Percentiles rank a stretch among this genome's conserved stretches.
These are phyloP conservation scores for Drosophila kohkoa DNA, from an alignment of 1,140 invertebrate species.

Conservation along the genomic window DNA sequence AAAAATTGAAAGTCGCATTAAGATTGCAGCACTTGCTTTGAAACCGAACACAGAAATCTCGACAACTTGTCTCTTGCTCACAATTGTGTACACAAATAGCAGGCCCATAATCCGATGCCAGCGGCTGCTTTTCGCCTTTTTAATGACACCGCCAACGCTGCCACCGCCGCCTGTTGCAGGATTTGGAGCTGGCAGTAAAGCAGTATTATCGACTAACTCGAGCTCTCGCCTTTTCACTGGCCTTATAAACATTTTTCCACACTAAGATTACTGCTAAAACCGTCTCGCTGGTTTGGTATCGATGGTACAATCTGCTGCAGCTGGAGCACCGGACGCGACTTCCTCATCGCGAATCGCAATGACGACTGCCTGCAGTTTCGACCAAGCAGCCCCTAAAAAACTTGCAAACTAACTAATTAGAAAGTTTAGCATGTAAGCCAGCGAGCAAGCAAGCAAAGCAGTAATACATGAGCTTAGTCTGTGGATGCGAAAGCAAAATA, in stretches of 20 bases:
- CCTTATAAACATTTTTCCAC: conserved; percentile 71
- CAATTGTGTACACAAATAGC: conserved; percentile 74
- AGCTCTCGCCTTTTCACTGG: conserved; percentile 39
- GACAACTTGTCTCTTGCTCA: conserved; percentile 50
- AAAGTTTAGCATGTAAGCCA: conserved; percentile 61
- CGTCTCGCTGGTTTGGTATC: conserved; percentile 42
- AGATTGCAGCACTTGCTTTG: conserved; percentile 1
- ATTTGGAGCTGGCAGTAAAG: conserved; percentile 37
- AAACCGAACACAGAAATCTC: not conserved
- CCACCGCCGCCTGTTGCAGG: conserved; percentile 29
- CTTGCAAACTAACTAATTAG: conserved; percentile 61
- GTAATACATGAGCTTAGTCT: conserved; percentile 3
- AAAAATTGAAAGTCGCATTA: conserved; percentile 43
- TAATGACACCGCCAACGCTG: not conserved
- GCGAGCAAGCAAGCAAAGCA: conserved; percentile 10
- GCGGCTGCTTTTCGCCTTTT: conserved; percentile 24
- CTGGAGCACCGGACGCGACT: conserved; percentile 61
- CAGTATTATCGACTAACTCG: conserved; percentile 39
- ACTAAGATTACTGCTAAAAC: conserved; percentile 36
- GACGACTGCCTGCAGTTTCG: conserved; percentile 71
- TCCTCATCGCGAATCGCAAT: conserved; percentile 82
- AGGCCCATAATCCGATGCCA: conserved; percentile 64
- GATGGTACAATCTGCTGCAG: conserved; percentile 48
- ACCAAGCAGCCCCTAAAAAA: conserved; percentile 75
- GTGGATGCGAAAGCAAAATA: conserved; percentile 69